These are phyloP conservation scores for Acanthosepion pharaonis DNA, from an alignment of 2,888 invertebrate species.

Conservation along the genomic window DNA sequence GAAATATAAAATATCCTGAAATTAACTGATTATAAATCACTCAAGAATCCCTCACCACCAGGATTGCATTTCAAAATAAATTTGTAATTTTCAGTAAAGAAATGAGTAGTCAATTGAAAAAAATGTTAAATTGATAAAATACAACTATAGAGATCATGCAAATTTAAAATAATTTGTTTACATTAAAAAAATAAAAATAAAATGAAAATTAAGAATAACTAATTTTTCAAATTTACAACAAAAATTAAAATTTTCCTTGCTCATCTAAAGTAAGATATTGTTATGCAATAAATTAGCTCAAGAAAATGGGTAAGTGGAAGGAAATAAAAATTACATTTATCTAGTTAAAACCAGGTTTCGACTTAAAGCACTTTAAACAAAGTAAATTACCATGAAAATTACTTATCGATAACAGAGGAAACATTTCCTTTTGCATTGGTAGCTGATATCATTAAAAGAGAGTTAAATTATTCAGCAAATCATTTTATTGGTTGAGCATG, in stretches of 20 bases:
- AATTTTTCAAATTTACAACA: not conserved
- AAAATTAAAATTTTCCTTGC: not conserved
- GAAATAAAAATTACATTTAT: not conserved
- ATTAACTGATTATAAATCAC: not conserved
- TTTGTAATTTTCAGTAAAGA: no score
- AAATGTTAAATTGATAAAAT: no score
- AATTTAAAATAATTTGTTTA: no score
- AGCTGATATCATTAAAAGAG: no score
- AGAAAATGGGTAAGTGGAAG: not conserved
- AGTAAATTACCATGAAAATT: not conserved
- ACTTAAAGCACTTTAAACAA: not conserved
- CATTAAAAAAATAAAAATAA: no score
- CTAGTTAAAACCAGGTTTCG: not conserved
- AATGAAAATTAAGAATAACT: no score
- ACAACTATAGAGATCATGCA: no score
- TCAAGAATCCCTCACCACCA: not conserved
- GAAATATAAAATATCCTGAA: not conserved
- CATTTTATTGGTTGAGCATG: not conserved
- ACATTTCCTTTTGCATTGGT: no score
- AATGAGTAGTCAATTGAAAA: no score
- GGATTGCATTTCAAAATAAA: not conserved
- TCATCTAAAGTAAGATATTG: not conserved
- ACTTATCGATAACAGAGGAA: not conserved
- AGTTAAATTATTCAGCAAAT: not conserved
- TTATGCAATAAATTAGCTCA: not conserved